These are phyloP conservation scores for Halcyon chelicuti DNA, from an alignment of 2,797 vertebrate genomes.

Conservation along the genomic window DNA sequence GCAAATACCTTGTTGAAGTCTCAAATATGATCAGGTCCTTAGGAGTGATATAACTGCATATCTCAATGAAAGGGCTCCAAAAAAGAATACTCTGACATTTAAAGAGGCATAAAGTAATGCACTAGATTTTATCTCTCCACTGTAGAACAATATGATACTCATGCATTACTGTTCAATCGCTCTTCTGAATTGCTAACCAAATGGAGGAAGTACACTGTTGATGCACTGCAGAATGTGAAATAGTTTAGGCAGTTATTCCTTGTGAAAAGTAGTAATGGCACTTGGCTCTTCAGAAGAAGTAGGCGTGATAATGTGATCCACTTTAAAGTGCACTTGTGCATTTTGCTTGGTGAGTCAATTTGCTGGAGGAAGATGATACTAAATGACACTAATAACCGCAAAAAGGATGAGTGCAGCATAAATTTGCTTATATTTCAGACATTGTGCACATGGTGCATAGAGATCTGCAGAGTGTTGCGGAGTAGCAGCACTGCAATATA, in stretches of 20 bases:
- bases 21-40: background rate
- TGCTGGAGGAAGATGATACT: conserved; percentile 67
- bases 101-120: background rate
- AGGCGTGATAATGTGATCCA: conserved; percentile 56
- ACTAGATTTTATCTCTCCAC: conserved; percentile 10
- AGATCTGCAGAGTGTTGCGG: conserved; percentile 69
- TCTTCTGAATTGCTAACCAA: conserved; percentile 27
- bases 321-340: conserved; percentile 62
- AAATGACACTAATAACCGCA: conserved; percentile 73
- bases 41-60: background rate
- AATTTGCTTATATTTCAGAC: conserved; percentile 68
- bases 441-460: conserved; percentile 42
- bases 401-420: conserved; percentile 71
- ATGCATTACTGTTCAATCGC: conserved; percentile 25
- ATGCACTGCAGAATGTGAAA: conserved; percentile 57
- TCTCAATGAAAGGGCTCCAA: background rate
- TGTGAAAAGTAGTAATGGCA: conserved; percentile 63
- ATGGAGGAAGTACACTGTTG: conserved; percentile 37
- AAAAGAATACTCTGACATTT: background rate
- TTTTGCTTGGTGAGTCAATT: conserved; percentile 71
- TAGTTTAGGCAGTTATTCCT: conserved; percentile 55
- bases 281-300: conserved; percentile 59
- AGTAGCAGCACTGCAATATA: conserved; percentile 33
- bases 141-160: conserved; percentile 15
- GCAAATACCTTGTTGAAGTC: background rate